phyloP scores from a whole-genome alignment of 2,113 vertebrate species.

The Lanius collurio region DNA sequence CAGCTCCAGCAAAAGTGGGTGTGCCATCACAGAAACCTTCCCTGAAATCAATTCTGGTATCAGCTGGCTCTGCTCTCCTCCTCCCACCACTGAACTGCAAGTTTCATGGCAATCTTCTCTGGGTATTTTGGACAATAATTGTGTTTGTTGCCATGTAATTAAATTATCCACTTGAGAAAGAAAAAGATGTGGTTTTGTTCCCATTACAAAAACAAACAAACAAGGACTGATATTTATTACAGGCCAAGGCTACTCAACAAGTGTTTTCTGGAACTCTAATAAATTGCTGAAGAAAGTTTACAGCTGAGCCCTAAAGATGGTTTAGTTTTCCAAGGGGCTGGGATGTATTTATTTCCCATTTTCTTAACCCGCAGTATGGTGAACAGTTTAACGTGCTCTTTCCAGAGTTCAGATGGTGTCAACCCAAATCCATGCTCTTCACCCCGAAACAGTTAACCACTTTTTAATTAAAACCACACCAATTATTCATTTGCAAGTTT shows the following conservation, averaged over 20 bases:
- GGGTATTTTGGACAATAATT: constrained; percentile 50
- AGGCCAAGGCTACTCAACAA: constrained; percentile 28
- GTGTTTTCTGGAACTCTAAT: constrained; percentile 51
- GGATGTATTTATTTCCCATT: constrained; percentile 68
- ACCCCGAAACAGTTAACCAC: constrained; percentile 51
- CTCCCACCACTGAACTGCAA: not conserved
- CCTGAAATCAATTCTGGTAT: not conserved
- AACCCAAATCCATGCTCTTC: constrained; percentile 53
- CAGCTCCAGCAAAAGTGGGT: not conserved
- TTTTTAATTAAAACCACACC: constrained; percentile 68
- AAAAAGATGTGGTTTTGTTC: constrained; percentile 58
- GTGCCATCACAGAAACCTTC: not conserved
- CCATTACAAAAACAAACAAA: constrained; percentile 67
- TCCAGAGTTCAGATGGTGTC: constrained; percentile 39
- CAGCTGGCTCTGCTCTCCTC: not conserved
- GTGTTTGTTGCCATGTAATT: constrained; percentile 40
- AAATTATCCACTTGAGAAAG: constrained; percentile 60
- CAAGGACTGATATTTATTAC: constrained; percentile 63
- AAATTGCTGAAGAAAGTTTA: constrained; percentile 65
- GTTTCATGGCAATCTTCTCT: not conserved
- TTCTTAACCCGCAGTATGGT: constrained; percentile 58
- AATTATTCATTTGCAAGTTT: constrained; percentile 67
- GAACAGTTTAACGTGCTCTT: constrained; percentile 45
- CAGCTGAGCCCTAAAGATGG: constrained; percentile 50
- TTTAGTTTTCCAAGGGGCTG: constrained; percentile 62